phyloP scores from a whole-genome alignment of 2,797 vertebrate species.

The Micropoecilia bifurca region DNA sequence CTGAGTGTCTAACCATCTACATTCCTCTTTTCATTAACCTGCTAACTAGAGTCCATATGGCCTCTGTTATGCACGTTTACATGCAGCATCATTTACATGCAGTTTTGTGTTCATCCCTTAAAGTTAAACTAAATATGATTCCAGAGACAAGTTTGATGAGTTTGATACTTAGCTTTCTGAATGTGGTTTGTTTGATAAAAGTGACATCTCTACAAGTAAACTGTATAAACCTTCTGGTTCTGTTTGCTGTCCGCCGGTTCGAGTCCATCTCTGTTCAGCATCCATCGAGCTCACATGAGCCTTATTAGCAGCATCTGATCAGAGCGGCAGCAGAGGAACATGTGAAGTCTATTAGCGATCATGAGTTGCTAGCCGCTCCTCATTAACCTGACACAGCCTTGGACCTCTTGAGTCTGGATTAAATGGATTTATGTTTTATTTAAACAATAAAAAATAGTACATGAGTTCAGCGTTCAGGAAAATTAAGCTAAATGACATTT shows the following conservation, averaged over 20 bases:
- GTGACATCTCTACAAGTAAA: neutral
- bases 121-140: neutral
- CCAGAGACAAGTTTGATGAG: neutral
- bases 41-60: constrained; percentile 52
- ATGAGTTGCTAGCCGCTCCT: constrained; percentile 56
- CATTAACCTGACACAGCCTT: constrained; percentile 27
- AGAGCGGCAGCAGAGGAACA: constrained; percentile 42
- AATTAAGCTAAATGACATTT: neutral
- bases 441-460: neutral
- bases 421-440: neutral
- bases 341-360: constrained; percentile 61
- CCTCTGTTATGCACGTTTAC: constrained; percentile 33
- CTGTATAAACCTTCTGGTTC: neutral
- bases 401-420: neutral
- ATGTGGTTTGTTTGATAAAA: neutral
- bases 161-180: neutral
- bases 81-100: neutral
- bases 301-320: constrained; percentile 61
- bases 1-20: constrained; percentile 45
- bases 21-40: constrained; percentile 50
- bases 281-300: constrained; percentile 54
- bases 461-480: neutral
- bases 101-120: neutral
- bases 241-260: neutral
- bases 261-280: constrained; percentile 1